Evolutionary conservation across 2,797 vertebrate species (phyloP).

Genomic region (Scarus forsteni): DNA sequence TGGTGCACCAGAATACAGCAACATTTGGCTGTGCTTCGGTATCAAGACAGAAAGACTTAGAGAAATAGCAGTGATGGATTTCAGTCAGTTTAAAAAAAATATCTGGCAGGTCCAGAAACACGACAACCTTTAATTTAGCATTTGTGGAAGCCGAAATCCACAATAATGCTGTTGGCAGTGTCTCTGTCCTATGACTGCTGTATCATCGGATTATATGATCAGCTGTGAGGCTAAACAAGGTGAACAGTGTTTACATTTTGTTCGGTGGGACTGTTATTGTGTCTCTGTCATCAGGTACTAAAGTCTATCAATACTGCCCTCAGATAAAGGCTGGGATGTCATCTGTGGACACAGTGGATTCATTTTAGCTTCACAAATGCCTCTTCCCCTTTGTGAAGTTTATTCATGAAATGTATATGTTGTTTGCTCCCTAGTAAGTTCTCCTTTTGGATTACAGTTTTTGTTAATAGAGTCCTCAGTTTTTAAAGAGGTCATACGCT

Average conservation of each 20-base stretch:
- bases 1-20: not conserved
- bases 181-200: not conserved
- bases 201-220: conserved; percentile 5
- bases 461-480: no score
- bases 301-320: not conserved
- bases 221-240: not conserved
- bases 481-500: no score
- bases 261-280: conserved; percentile 6
- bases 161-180: not conserved
- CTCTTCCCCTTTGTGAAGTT: no score
- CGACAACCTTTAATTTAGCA: not conserved
- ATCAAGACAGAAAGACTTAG: conserved; percentile 13
- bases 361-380: not conserved
- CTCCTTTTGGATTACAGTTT: no score
- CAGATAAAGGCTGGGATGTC: not conserved
- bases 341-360: not conserved
- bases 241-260: not conserved
- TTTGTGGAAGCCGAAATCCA: conserved; percentile 2
- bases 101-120: not conserved
- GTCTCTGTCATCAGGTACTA: conserved; percentile 1
- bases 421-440: no score
- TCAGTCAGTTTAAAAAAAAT: conserved; percentile 8
- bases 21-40: not conserved
- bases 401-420: no score
- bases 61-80: conserved; percentile 28